A percentile compares a stretch with the other conserved stretches of the same genome.
These are phyloP conservation scores for Lepidothrix coronata DNA, from an alignment of 2,113 vertebrate species.

Conservation along the genomic window DNA sequence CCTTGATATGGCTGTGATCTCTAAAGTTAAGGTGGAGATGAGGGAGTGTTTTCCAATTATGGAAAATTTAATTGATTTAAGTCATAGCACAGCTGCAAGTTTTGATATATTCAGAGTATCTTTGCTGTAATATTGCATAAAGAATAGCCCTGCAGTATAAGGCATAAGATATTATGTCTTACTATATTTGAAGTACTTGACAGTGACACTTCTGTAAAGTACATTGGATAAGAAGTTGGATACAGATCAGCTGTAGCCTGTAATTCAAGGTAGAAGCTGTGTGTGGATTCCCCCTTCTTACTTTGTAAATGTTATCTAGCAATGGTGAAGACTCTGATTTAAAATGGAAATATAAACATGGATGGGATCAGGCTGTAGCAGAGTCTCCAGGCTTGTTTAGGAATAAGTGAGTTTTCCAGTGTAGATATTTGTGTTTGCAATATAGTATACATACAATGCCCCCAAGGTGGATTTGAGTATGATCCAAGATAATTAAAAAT, in stretches of 20 bases:
- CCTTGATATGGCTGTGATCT: not conserved
- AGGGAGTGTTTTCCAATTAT: not conserved
- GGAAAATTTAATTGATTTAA: not conserved
- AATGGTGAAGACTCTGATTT: not conserved
- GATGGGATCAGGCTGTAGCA: not conserved
- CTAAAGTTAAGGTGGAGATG: not conserved
- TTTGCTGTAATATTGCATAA: not conserved
- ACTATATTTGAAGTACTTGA: not conserved
- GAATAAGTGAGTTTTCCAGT: not conserved
- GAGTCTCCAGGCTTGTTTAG: not conserved
- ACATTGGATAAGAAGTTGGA: not conserved
- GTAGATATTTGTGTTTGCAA: not conserved
- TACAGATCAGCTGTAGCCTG: not conserved
- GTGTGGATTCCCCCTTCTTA: not conserved
- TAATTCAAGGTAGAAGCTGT: not conserved
- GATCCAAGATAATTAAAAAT: constrained; percentile 30
- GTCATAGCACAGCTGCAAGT: not conserved
- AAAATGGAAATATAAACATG: not conserved
- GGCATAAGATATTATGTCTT: not conserved
- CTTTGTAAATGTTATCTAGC: not conserved
- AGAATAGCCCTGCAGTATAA: not conserved
- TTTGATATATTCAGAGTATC: not conserved
- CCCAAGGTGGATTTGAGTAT: not conserved
- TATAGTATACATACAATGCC: not conserved
- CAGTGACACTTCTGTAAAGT: not conserved